These are phyloP conservation scores for Heterocephalus glaber DNA, from an alignment of 2,113 vertebrate species.

Conservation along the genomic window DNA sequence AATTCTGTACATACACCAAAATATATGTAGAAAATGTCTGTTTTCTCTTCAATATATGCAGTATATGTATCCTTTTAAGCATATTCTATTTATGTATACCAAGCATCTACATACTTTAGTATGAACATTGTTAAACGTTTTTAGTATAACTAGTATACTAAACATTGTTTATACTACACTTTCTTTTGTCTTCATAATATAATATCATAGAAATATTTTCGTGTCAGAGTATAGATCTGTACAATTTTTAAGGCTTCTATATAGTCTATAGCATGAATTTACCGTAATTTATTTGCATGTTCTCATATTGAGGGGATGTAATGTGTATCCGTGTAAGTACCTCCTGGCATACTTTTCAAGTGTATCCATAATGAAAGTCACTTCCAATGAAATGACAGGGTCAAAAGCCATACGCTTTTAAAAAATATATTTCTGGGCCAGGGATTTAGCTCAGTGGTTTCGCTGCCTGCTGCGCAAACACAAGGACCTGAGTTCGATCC, in stretches of 20 bases:
- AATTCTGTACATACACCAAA: not conserved
- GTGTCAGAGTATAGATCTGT: not conserved
- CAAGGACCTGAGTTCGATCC: too few relatives aligned
- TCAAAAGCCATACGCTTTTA: not conserved
- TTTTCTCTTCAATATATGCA: conserved; percentile 13
- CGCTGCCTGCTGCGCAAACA: too few relatives aligned
- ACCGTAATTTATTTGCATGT: not conserved
- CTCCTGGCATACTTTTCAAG: not conserved
- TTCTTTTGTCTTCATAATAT: not conserved
- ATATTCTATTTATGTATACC: not conserved
- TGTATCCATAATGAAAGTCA: not conserved
- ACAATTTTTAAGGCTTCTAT: not conserved
- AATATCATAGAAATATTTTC: not conserved
- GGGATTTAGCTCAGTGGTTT: too few relatives aligned
- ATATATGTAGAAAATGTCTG: not conserved
- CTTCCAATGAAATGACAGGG: not conserved
- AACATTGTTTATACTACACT: not conserved
- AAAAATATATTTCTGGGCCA: too few relatives aligned
- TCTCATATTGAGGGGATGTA: not conserved
- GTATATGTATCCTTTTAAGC: not conserved
- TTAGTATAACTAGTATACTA: not conserved
- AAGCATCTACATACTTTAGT: not conserved
- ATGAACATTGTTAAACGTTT: not conserved
- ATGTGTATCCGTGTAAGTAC: not conserved
- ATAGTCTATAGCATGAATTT: not conserved